A percentile compares a stretch with the other conserved stretches of the same genome.
These are phyloP conservation scores for Andrena bicolor DNA, from an alignment of 2,888 invertebrate species.

Conservation along the genomic window DNA sequence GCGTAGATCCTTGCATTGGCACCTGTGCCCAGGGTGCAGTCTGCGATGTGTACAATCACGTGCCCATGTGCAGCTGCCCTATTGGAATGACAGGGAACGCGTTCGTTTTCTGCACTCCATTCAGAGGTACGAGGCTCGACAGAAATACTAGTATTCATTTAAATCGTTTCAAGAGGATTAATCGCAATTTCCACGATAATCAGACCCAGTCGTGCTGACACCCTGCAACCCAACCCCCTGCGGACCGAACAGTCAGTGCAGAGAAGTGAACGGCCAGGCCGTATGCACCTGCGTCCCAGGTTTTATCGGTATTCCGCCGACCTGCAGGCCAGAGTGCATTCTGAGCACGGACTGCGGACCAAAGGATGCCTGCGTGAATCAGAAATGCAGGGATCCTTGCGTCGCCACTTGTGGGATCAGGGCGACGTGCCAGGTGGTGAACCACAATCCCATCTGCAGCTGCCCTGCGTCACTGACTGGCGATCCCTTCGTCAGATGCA, in stretches of 20 bases:
- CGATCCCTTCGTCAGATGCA: conserved; percentile 89
- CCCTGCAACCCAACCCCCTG: conserved; percentile 90
- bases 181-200: conserved; percentile 13
- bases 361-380: conserved; percentile 89
- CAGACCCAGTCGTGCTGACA: conserved; percentile 42
- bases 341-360: conserved; percentile 89
- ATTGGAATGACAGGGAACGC: conserved; percentile 85
- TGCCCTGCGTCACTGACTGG: conserved; percentile 87
- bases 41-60: conserved; percentile 85
- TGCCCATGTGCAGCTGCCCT: conserved; percentile 85
- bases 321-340: conserved; percentile 90
- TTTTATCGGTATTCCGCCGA: conserved; percentile 89
- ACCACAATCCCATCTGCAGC: conserved; percentile 89
- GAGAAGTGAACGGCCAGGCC: conserved; percentile 88
- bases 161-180: not conserved
- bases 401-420: conserved; percentile 87
- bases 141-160: conserved; percentile 81
- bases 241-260: conserved; percentile 89
- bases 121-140: conserved; percentile 85
- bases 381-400: conserved; percentile 88
- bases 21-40: conserved; percentile 88
- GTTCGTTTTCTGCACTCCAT: conserved; percentile 86
- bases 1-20: conserved; percentile 91
- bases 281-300: conserved; percentile 89
- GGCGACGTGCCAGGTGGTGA: conserved; percentile 87